Evolutionary conservation across 2,888 invertebrate genomes (phyloP).

Genomic region (Sepiola atlantica): DNA sequence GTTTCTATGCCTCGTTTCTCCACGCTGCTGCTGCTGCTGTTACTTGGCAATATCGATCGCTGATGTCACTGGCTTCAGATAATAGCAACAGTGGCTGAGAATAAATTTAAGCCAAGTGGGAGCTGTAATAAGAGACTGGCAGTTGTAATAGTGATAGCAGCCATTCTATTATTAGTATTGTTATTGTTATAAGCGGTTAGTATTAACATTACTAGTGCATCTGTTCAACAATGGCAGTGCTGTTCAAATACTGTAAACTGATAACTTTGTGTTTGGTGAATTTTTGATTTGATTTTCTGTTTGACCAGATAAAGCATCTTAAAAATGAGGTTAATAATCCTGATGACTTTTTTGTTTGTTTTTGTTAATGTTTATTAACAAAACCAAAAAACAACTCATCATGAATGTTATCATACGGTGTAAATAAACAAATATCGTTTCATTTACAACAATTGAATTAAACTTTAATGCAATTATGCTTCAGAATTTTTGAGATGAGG

Average conservation of each 20-base stretch:
- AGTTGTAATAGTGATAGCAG: background rate
- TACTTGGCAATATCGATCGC: background rate
- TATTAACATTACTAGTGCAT: background rate
- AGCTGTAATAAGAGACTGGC: background rate
- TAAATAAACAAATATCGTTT: no score
- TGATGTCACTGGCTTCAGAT: conserved; percentile 11
- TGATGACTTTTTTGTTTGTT: background rate
- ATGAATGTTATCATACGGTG: no score
- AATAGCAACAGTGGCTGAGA: conserved; percentile 18
- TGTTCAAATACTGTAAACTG: background rate
- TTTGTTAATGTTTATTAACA: background rate
- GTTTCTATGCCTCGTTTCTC: background rate
- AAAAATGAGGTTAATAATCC: no score
- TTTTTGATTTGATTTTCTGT: no score
- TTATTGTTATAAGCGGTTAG: background rate
- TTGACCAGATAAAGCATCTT: no score
- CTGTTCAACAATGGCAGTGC: background rate
- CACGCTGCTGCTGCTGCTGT: background rate
- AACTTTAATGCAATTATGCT: no score
- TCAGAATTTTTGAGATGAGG: no score
- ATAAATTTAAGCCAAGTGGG: background rate
- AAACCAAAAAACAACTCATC: no score
- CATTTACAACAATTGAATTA: no score
- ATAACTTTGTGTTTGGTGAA: background rate
- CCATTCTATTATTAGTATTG: background rate